These are phyloP conservation scores for Megalopta genalis DNA, from an alignment of 1,140 invertebrate genomes.

Conservation along the genomic window DNA sequence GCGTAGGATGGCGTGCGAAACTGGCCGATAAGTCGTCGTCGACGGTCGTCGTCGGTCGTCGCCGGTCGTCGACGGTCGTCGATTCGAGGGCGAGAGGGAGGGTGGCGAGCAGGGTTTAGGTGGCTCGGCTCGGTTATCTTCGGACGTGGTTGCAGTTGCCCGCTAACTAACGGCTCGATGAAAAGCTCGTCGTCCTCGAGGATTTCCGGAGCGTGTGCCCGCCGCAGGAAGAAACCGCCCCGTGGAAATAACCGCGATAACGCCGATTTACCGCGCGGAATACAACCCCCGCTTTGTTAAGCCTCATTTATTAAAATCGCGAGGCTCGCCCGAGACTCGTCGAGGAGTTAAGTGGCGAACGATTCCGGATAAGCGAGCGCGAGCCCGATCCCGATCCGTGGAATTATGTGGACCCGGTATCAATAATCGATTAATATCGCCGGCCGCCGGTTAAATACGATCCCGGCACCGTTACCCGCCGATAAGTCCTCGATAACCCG, in stretches of 20 bases:
- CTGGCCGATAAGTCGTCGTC: slow-evolving; percentile 61
- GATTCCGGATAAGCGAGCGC: background rate
- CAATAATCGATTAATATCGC: slow-evolving; percentile 51
- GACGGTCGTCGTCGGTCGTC: slow-evolving; percentile 39
- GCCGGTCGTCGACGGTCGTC: slow-evolving; percentile 51
- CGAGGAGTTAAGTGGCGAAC: too few relatives aligned
- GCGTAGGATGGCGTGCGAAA: slow-evolving; percentile 37
- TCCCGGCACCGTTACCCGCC: slow-evolving; percentile 17
- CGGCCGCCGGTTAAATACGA: slow-evolving; percentile 47
- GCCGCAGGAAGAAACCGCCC: background rate
- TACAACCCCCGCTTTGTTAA: slow-evolving; percentile 19
- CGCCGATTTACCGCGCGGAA: slow-evolving; percentile 22
- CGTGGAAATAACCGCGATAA: slow-evolving; percentile 8
- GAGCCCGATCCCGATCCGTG: slow-evolving; percentile 21
- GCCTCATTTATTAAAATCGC: slow-evolving; percentile 31
- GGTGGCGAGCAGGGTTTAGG: slow-evolving; percentile 6
- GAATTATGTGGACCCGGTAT: slow-evolving; percentile 37
- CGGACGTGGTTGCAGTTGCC: slow-evolving; percentile 32
- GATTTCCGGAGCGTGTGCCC: slow-evolving; percentile 10
- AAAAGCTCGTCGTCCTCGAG: slow-evolving; percentile 75
- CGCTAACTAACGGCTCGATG: slow-evolving; percentile 78
- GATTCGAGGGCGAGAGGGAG: slow-evolving; percentile 34
- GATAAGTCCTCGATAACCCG: slow-evolving; percentile 47
- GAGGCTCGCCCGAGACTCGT: too few relatives aligned
- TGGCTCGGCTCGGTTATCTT: slow-evolving; percentile 39